Evolutionary conservation across 2,888 invertebrate genomes (phyloP), one percentile per base, ranked within the genome.

Genomic region (Pristionchus japonicus): DNA sequence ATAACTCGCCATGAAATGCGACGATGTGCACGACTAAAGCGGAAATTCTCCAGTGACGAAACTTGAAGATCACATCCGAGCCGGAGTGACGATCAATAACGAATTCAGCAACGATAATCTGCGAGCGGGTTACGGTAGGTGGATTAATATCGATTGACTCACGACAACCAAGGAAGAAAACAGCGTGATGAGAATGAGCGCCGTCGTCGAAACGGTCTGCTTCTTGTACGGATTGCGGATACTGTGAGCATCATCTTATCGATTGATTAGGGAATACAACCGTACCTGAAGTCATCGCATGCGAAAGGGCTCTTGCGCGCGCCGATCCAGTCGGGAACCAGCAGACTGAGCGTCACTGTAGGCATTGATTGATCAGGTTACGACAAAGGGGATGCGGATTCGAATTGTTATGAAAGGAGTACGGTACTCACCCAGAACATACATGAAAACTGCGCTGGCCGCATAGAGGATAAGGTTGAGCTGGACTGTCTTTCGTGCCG

Each of bases 21-120:
- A 91, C 47, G 43, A 89, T 70, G 61, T 90, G 67, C 23, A 92
- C 91, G 61, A 92, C 88, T 0, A 89, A 89, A 37, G 89, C 84
- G 84, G 91, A 90, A 34, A 92, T 61, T 49, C 88, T 89, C 80
- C 86, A 89, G 85, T 89, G 90, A 61, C 89, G 88, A 87, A 89
- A 90, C 49, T 89, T 40, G 43, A 77, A 77, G 34, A 43, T 1
- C 0, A 23, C 9, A 27, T 77, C 43, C 9, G 43, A 20, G 17
- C 20, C 17, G 27, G 77, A 77, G 11, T n/a, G 23, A 17, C 77
- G 43, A 43, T 47, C 40, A n/a, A 47, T 47, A 40, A 77, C n/a
- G 77, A 77, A 11, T 47, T 77, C 77, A 43, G 77, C 43, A 7
- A 77, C 43, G 40, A 77, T 13, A 43, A 77, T 77, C 77, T 77